Percentiles rank a stretch among this genome's conserved stretches.
These are phyloP conservation scores for Luidia sarsii DNA, from an alignment of 53 echinoderm and acorn worm genomes.

Conservation along the genomic window DNA sequence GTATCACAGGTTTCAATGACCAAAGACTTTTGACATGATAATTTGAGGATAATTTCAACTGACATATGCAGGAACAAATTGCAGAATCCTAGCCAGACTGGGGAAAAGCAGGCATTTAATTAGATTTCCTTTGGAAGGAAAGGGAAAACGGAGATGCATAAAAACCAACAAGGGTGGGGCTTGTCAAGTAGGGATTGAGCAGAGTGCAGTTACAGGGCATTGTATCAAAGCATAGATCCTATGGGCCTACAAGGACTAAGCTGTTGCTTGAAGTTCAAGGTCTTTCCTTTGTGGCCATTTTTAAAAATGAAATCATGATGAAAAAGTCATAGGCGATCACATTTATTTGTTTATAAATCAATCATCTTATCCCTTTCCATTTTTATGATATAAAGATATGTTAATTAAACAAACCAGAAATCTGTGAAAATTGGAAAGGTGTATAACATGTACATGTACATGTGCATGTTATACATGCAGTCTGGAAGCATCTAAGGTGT, in stretches of 20 bases:
- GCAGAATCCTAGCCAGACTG: slow-evolving; percentile 55
- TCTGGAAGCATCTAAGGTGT: too few species aligned
- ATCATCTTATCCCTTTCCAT: too few species aligned
- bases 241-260: background rate
- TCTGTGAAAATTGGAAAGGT: too few species aligned
- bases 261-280: background rate
- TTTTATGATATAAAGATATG: too few species aligned
- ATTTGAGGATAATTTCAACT: slow-evolving; percentile 34
- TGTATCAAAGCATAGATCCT: slow-evolving; percentile 17
- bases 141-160: slow-evolving; percentile 59
- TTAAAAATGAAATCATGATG: too few species aligned
- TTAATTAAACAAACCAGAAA: too few species aligned
- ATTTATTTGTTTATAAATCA: too few species aligned
- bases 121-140: slow-evolving; percentile 54
- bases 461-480: too few species aligned
- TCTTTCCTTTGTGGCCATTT: background rate
- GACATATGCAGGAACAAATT: slow-evolving; percentile 55
- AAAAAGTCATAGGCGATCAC: too few species aligned
- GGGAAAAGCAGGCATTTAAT: slow-evolving; percentile 51
- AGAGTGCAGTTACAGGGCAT: slow-evolving; percentile 53
- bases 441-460: too few species aligned
- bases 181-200: slow-evolving; percentile 40
- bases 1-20: too few species aligned
- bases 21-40: too few species aligned
- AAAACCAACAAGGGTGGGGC: slow-evolving; percentile 62